Percentiles rank a stretch among this genome's conserved stretches.
Evolutionary conservation across 2,888 invertebrate genomes (phyloP).

Genomic region (Epistrophella euchroma): DNA sequence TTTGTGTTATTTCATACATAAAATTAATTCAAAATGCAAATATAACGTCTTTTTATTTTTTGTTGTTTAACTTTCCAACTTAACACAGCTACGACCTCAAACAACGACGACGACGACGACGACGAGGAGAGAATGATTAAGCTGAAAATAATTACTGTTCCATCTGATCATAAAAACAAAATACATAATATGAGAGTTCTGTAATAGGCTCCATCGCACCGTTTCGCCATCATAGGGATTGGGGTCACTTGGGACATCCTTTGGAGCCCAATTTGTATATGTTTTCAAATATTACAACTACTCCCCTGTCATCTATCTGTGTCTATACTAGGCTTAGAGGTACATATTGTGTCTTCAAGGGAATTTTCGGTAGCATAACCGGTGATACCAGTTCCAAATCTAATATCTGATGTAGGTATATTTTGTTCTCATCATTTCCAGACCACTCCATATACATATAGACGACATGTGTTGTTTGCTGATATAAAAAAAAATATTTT

Average conservation of each 20-base stretch:
- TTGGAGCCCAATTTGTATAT: slow-evolving; percentile 27
- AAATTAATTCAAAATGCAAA: slow-evolving; percentile 49
- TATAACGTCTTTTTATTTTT: neutral
- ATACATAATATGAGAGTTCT: neutral
- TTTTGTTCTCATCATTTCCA: slow-evolving; percentile 37
- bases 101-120: neutral
- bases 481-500: slow-evolving; percentile 60
- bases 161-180: neutral
- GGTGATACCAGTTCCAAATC: slow-evolving; percentile 73
- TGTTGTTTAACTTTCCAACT: neutral
- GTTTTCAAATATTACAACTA: slow-evolving; percentile 30
- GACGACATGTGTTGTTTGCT: slow-evolving; percentile 51
- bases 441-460: neutral
- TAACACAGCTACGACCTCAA: slow-evolving; percentile 5
- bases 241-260: slow-evolving; percentile 30
- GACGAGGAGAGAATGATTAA: slow-evolving; percentile 26
- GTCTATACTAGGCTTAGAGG: slow-evolving; percentile 27
- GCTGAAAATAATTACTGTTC: slow-evolving; percentile 36
- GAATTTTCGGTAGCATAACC: slow-evolving; percentile 69
- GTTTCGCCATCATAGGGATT: neutral
- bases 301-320: slow-evolving; percentile 13
- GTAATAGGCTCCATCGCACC: neutral
- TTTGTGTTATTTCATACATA: neutral
- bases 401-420: slow-evolving; percentile 55
- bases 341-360: slow-evolving; percentile 51